phyloP scores from a whole-genome alignment of 2,797 vertebrate genomes.

The Micropoecilia bifurca region DNA sequence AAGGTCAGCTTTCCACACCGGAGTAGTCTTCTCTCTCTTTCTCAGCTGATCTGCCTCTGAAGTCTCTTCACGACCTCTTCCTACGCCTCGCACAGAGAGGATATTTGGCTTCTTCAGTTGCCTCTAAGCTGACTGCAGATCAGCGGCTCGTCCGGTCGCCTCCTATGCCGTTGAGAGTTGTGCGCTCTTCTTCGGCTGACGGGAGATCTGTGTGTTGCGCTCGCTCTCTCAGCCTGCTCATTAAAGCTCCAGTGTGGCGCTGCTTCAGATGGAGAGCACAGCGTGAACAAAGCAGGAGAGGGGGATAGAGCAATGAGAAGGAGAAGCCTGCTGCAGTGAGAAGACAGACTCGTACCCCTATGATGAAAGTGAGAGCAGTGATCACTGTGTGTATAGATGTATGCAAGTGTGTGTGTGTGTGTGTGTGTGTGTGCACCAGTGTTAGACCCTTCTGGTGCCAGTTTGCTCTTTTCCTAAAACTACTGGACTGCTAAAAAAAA shows the following conservation, averaged over 20 bases:
- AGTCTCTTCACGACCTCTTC: slow-evolving; percentile 60
- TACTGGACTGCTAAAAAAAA: background rate
- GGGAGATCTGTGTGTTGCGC: slow-evolving; percentile 57
- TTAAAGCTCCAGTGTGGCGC: slow-evolving; percentile 66
- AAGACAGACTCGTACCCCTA: slow-evolving; percentile 61
- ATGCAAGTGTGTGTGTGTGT: background rate
- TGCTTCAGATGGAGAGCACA: slow-evolving; percentile 50
- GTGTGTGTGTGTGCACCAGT: slow-evolving; percentile 17
- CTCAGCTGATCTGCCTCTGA: slow-evolving; percentile 48
- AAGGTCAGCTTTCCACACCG: slow-evolving; percentile 47
- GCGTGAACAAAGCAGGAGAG: slow-evolving; percentile 27
- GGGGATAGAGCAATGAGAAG: slow-evolving; percentile 33
- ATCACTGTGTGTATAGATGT: slow-evolving; percentile 38
- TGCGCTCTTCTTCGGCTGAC: slow-evolving; percentile 58
- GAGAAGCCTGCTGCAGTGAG: slow-evolving; percentile 63
- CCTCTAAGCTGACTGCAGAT: slow-evolving; percentile 60
- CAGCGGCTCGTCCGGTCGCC: slow-evolving; percentile 45
- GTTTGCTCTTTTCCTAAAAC: background rate
- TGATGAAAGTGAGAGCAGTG: slow-evolving; percentile 57
- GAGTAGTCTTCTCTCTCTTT: slow-evolving; percentile 27
- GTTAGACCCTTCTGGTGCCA: slow-evolving; percentile 7
- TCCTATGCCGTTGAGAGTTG: slow-evolving; percentile 49
- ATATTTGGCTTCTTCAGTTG: slow-evolving; percentile 26
- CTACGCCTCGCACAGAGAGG: slow-evolving; percentile 40
- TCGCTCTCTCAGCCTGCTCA: slow-evolving; percentile 60